phyloP scores from a whole-genome alignment of 1,140 invertebrate genomes.

The Latrodectus geometricus region DNA sequence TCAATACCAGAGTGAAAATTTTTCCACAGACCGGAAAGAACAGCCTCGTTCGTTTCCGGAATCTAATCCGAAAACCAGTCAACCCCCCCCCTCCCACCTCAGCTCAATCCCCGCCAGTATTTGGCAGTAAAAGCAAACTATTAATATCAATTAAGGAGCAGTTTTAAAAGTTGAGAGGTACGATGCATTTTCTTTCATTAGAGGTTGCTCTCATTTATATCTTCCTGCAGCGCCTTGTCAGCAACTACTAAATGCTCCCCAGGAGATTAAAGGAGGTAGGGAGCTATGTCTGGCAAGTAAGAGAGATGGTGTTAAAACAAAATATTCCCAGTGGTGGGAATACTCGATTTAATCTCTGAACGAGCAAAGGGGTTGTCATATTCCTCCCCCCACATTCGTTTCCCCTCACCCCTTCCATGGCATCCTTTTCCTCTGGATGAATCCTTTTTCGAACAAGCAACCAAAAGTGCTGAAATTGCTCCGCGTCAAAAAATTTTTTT shows the following conservation, averaged over 20 bases:
- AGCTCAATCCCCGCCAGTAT: not conserved
- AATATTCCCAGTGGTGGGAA: slow-evolving; percentile 40
- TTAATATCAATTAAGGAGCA: slow-evolving; percentile 52
- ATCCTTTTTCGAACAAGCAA: not conserved
- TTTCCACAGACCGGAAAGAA: not conserved
- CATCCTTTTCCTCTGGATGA: not conserved
- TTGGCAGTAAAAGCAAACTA: slow-evolving; percentile 38
- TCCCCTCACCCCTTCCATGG: not conserved
- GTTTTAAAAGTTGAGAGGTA: slow-evolving; percentile 23
- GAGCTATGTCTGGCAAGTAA: not conserved
- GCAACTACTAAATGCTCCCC: slow-evolving; percentile 31
- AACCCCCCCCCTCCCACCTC: not conserved
- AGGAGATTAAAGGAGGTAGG: slow-evolving; percentile 7
- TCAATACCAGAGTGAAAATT: not conserved
- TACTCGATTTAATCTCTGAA: slow-evolving; percentile 49
- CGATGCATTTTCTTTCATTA: slow-evolving; percentile 33
- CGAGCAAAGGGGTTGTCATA: slow-evolving; percentile 18
- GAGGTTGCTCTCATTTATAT: not conserved
- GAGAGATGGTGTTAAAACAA: slow-evolving; percentile 14
- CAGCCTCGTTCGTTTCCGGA: not conserved
- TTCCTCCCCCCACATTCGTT: slow-evolving; percentile 16
- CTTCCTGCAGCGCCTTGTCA: not conserved
- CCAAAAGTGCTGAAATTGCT: too few relatives aligned
- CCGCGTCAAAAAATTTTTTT: too few relatives aligned
- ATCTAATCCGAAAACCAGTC: slow-evolving; percentile 6